Conservation (phyloP, 2,888 invertebrate genomes). For the Eupithecia vulgata region DNA sequence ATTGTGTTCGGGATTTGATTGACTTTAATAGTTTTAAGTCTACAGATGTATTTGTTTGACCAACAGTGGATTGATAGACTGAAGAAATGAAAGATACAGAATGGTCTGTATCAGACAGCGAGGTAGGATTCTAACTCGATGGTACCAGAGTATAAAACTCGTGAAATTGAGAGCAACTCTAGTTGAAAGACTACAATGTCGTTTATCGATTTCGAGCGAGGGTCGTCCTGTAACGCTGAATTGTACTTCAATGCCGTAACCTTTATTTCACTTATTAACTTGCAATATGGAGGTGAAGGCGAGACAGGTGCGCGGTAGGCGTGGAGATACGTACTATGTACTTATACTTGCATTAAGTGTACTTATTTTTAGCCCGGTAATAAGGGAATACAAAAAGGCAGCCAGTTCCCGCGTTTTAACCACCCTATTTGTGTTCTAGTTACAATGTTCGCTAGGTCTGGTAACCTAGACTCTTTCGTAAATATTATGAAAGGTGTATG, state of each 20-base stretch:
- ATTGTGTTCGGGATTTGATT: slow-evolving; percentile 20
- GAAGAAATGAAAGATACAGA: neutral
- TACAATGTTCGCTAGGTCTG: slow-evolving; percentile 23
- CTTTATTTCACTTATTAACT: slow-evolving; percentile 37
- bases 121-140: no score
- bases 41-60: neutral
- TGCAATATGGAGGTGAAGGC: slow-evolving; percentile 56
- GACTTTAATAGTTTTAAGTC: slow-evolving; percentile 6
- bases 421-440: slow-evolving; percentile 18
- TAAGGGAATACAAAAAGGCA: slow-evolving; percentile 46
- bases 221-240: slow-evolving; percentile 14
- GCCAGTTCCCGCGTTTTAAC: slow-evolving; percentile 45
- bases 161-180: neutral
- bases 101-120: neutral
- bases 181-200: slow-evolving; percentile 3
- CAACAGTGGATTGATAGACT: neutral
- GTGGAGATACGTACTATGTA: slow-evolving; percentile 48
- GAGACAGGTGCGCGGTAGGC: slow-evolving; percentile 66
- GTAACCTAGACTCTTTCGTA: slow-evolving; percentile 44
- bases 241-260: slow-evolving; percentile 33
- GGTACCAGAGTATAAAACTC: neutral
- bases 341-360: slow-evolving; percentile 59
- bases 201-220: slow-evolving; percentile 9
- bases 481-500: slow-evolving; percentile 59
- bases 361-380: slow-evolving; percentile 69